Percentiles rank a stretch among this genome's conserved stretches.
phyloP scores from a whole-genome alignment of 2,888 invertebrate species.

The Drosophila limbata region DNA sequence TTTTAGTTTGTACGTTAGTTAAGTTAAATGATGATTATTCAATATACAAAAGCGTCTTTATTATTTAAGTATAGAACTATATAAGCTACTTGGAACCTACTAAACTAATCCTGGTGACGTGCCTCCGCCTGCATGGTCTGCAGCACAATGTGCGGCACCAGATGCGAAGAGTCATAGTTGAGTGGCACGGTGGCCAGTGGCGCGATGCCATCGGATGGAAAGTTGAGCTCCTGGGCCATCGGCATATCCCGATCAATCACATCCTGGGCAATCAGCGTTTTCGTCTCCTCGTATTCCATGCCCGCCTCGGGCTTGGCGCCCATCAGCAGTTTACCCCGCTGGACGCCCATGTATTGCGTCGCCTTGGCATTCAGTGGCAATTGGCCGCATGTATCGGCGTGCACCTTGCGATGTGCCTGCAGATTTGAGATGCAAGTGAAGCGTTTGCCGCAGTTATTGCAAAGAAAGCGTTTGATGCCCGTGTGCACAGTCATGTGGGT shows the following conservation, averaged over 20 bases:
- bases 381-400: constrained; percentile 85
- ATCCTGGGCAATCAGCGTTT: constrained; percentile 80
- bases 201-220: constrained; percentile 78
- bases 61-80: constrained; percentile 35
- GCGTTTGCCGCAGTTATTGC: constrained; percentile 86
- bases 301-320: constrained; percentile 84
- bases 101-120: constrained; percentile 54
- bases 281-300: constrained; percentile 81
- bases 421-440: constrained; percentile 87
- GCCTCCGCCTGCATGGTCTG: constrained; percentile 75
- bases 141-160: constrained; percentile 65
- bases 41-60: constrained; percentile 73
- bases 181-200: constrained; percentile 78
- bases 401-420: constrained; percentile 86
- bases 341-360: constrained; percentile 84
- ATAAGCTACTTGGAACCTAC: constrained; percentile 33
- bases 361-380: constrained; percentile 84
- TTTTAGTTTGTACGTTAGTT: constrained; percentile 14
- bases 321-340: constrained; percentile 82
- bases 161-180: constrained; percentile 74
- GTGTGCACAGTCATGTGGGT: constrained; percentile 86
- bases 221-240: constrained; percentile 81
- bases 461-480: constrained; percentile 86
- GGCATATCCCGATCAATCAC: constrained; percentile 81
- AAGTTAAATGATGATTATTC: constrained; percentile 25